Conservation (phyloP, 1,140 invertebrate species). For the Drosophila melanogaster region DNA sequence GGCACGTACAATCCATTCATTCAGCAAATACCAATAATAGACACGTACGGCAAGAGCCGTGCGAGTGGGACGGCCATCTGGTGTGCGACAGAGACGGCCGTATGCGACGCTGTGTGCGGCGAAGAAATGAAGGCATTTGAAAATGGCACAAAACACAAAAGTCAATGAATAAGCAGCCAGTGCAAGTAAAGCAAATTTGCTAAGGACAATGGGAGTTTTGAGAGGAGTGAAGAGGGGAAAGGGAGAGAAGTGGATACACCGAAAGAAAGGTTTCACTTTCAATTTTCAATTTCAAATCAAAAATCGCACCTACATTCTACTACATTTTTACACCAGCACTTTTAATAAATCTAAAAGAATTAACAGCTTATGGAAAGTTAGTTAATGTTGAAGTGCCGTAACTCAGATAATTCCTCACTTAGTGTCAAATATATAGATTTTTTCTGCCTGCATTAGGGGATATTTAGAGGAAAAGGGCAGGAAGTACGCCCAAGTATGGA, state of each 20-base stretch:
- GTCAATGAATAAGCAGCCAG: slow-evolving; percentile 73
- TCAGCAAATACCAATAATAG: slow-evolving; percentile 83
- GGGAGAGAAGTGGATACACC: background rate
- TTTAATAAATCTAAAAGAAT: background rate
- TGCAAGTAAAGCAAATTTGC: slow-evolving; percentile 81
- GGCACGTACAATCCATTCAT: slow-evolving; percentile 82
- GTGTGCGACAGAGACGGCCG: slow-evolving; percentile 1
- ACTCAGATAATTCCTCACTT: no score
- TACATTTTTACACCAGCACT: background rate
- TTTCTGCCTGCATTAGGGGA: background rate
- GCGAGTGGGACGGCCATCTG: slow-evolving; percentile 10
- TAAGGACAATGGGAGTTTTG: slow-evolving; percentile 76
- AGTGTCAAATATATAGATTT: background rate
- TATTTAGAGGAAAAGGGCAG: background rate
- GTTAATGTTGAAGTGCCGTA: no score
- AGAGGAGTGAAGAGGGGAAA: slow-evolving; percentile 1
- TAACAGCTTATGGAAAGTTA: no score
- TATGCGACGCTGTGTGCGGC: slow-evolving; percentile 6
- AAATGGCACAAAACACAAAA: slow-evolving; percentile 74
- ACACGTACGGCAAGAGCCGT: slow-evolving; percentile 63
- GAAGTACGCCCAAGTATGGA: slow-evolving; percentile 17
- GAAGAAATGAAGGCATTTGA: slow-evolving; percentile 66
- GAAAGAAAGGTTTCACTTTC: no score
- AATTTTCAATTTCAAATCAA: no score
- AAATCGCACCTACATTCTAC: no score